These are phyloP conservation scores for Xanthorhoe spadicearia DNA, from an alignment of 2,888 invertebrate genomes.

Conservation along the genomic window DNA sequence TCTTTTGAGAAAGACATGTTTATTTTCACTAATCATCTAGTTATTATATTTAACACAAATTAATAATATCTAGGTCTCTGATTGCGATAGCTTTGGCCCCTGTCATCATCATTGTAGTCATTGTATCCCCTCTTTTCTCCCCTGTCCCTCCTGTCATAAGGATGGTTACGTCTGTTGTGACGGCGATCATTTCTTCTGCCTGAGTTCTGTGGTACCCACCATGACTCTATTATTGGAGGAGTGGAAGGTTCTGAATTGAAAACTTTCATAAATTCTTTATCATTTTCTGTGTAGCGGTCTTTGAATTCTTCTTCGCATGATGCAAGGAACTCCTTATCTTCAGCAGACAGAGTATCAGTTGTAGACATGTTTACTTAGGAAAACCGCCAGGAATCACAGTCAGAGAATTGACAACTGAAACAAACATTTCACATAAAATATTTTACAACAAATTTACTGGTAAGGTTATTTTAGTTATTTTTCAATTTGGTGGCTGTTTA, in stretches of 20 bases:
- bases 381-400: conserved; percentile 46
- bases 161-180: conserved; percentile 53
- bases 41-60: conserved; percentile 21
- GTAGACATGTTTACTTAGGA: conserved; percentile 54
- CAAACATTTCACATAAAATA: not conserved
- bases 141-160: conserved; percentile 54
- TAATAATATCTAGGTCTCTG: conserved; percentile 52
- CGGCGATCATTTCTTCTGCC: conserved; percentile 65
- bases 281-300: conserved; percentile 86
- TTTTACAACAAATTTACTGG: not conserved
- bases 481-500: too few species aligned
- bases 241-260: conserved; percentile 67
- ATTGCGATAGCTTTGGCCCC: conserved; percentile 46
- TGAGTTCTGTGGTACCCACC: conserved; percentile 69
- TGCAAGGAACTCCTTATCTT: conserved; percentile 85
- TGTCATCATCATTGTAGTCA: conserved; percentile 47
- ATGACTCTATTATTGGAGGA: conserved; percentile 86
- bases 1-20: conserved; percentile 74
- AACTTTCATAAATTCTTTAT: conserved; percentile 85
- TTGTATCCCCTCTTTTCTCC: conserved; percentile 42
- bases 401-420: conserved; percentile 63
- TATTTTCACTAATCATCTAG: conserved; percentile 50
- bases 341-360: conserved; percentile 70
- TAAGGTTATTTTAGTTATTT: not conserved
- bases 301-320: conserved; percentile 87